These are phyloP conservation scores for Rhamphomyia laevipes DNA, from an alignment of 2,888 invertebrate genomes.

Conservation along the genomic window DNA sequence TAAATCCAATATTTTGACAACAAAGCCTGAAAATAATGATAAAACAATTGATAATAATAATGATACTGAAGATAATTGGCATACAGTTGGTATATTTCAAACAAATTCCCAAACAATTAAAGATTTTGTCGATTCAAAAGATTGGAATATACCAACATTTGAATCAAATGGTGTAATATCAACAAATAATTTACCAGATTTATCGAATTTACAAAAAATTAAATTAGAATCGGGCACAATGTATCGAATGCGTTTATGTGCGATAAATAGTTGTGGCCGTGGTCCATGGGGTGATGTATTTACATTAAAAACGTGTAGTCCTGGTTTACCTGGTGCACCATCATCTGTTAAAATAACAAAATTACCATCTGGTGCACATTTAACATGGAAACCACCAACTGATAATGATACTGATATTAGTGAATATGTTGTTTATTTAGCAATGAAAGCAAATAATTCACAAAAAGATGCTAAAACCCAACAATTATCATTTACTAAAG, in stretches of 20 bases:
- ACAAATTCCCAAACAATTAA: slow-evolving; percentile 17
- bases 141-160: slow-evolving; percentile 13
- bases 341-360: slow-evolving; percentile 21
- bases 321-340: slow-evolving; percentile 20
- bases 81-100: slow-evolving; percentile 19
- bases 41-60: not conserved
- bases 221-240: slow-evolving; percentile 20
- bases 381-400: slow-evolving; percentile 20
- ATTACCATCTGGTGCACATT: slow-evolving; percentile 20
- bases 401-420: slow-evolving; percentile 20
- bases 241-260: slow-evolving; percentile 20
- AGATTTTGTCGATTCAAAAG: slow-evolving; percentile 16
- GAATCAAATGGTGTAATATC: slow-evolving; percentile 3
- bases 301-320: slow-evolving; percentile 20
- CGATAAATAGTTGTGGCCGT: slow-evolving; percentile 17
- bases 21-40: not conserved
- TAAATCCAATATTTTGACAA: not conserved
- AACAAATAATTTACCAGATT: slow-evolving; percentile 17
- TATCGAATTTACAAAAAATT: slow-evolving; percentile 14
- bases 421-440: slow-evolving; percentile 21
- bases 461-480: slow-evolving; percentile 13
- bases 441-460: slow-evolving; percentile 16
- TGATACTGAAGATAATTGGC: slow-evolving; percentile 18
- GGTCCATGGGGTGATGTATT: slow-evolving; percentile 21
- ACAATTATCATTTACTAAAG: slow-evolving; percentile 19